A percentile compares a stretch with the other conserved stretches of the same genome.
phyloP scores from a whole-genome alignment of 2,888 invertebrate species.

The Osmoderma eremita region DNA sequence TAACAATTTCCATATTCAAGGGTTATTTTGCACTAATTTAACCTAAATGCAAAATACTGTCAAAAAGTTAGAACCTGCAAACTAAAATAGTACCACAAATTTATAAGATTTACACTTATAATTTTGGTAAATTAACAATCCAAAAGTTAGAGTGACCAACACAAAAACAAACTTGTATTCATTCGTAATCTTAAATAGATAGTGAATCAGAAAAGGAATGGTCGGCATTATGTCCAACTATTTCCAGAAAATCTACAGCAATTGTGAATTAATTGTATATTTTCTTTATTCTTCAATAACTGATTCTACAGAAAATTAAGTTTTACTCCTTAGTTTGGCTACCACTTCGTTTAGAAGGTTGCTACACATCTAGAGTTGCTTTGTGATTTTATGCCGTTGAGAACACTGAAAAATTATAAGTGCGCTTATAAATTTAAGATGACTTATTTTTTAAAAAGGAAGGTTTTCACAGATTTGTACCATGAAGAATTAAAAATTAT shows the following conservation, averaged over 20 bases:
- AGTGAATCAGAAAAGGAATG: not conserved
- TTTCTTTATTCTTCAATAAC: no score
- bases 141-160: constrained; percentile 1
- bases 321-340: constrained; percentile 8
- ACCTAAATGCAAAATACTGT: constrained; percentile 6
- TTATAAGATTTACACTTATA: constrained; percentile 31
- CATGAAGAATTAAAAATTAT: constrained; percentile 13
- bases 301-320: not conserved
- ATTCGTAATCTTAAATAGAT: not conserved
- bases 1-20: constrained; percentile 45
- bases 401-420: constrained; percentile 39
- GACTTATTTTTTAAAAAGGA: constrained; percentile 33
- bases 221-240: not conserved
- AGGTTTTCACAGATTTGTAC: constrained; percentile 1
- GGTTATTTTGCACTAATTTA: constrained; percentile 7
- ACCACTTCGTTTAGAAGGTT: not conserved
- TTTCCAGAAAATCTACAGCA: not conserved
- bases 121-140: constrained; percentile 1
- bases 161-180: not conserved
- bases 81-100: constrained; percentile 9
- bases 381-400: constrained; percentile 28
- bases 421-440: constrained; percentile 33
- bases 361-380: not conserved
- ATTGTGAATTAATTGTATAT: no score
- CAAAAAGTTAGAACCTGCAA: constrained; percentile 10